phyloP scores from a whole-genome alignment of 2,797 vertebrate species.

The Selene dorsalis region DNA sequence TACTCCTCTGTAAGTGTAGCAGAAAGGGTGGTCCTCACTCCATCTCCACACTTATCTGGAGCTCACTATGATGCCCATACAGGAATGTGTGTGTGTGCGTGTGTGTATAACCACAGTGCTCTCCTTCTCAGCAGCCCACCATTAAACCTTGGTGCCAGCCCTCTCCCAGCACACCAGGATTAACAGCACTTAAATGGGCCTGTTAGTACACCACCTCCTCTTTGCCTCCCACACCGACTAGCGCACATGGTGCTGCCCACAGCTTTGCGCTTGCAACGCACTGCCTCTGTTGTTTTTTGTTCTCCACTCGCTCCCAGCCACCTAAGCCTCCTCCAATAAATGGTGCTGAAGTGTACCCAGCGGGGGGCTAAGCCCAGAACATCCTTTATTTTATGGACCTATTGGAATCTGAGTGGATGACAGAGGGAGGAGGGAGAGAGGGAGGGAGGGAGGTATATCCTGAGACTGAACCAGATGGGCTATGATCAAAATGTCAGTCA shows the following conservation, averaged over 20 bases:
- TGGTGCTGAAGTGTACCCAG: constrained; percentile 72
- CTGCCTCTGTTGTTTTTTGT: constrained; percentile 71
- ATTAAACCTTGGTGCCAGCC: constrained; percentile 76
- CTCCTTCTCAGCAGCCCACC: constrained; percentile 76
- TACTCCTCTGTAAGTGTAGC: too few species aligned
- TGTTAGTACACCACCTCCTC: constrained; percentile 76
- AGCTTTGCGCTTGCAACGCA: constrained; percentile 59
- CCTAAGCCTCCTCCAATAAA: constrained; percentile 77
- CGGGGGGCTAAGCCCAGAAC: constrained; percentile 75
- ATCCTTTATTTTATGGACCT: constrained; percentile 74
- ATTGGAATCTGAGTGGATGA: constrained; percentile 71
- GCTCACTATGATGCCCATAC: too few species aligned
- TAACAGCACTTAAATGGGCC: constrained; percentile 82
- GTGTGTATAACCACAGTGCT: constrained; percentile 58
- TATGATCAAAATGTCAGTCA: constrained; percentile 53
- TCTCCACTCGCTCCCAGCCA: constrained; percentile 51
- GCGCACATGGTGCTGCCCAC: constrained; percentile 72
- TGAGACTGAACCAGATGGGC: constrained; percentile 60
- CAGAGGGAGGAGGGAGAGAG: constrained; percentile 35
- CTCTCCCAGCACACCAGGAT: constrained; percentile 79
- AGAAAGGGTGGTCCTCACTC: too few species aligned
- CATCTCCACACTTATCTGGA: too few species aligned
- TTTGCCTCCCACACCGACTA: constrained; percentile 70
- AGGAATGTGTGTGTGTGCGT: constrained; percentile 31
- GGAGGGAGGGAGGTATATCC: constrained; percentile 31